Evolutionary conservation across 2,113 vertebrate species (phyloP), one percentile per base, ranked within the genome.

Genomic region (Chloebia gouldiae): DNA sequence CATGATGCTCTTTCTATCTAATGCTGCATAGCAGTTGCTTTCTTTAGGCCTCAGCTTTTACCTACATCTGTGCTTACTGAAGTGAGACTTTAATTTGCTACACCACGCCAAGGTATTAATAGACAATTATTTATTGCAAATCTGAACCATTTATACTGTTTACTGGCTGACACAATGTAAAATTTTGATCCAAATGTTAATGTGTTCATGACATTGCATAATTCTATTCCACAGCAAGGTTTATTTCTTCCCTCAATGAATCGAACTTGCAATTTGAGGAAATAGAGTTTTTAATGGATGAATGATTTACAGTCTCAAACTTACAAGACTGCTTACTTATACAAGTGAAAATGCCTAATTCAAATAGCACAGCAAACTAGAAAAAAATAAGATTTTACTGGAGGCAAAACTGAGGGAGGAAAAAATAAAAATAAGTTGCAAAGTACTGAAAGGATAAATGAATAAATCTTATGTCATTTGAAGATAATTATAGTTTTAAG

Each of bases 41-140:
- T 95, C 86, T 88, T 91, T 90, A 57, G 37, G 95, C 94, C 96
- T 65, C 92, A 95, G 97, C 39, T 92, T 93, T 93, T 96, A 97
- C 97, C 95, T 98, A 97, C 97, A 98, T 98, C 98, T 98, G 97
- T 98, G 98, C 97, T 98, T 97, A 98, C 95, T 98, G 97, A 97
- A 98, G 98, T 97, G 97, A 97, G 97, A 98, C 98, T 98, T 98
- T 98, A 96, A 98, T 99, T 99, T 98, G 98, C 98, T 98, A 97
- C 97, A 97, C 97, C 98, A 98, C 61, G 98, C 98, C 97, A 97
- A 95, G 96, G 97, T 98, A 98, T 98, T 98, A 98, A 99, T 98
- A 98, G 98, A 98, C 98, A 98, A 98, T 99, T 99, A 98, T 98
- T 99, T 98, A 98, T 98, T 98, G 98, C 98, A 99, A 98, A 98